Evolutionary conservation across 1,140 invertebrate species (phyloP).

Genomic region (Drosophila navojoa): DNA sequence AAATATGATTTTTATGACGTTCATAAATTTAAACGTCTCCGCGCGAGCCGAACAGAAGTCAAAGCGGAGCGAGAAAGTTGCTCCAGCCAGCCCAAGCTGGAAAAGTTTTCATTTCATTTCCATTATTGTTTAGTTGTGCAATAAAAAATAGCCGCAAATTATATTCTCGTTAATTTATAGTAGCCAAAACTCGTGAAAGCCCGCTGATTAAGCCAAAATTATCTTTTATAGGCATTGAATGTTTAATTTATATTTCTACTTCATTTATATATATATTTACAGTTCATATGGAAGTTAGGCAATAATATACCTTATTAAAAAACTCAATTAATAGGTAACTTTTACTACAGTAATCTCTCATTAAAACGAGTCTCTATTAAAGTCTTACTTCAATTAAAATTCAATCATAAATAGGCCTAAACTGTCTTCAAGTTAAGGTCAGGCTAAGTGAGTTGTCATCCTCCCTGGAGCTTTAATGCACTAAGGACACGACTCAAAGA

Average conservation of each 20-base stretch:
- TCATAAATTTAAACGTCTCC: constrained; percentile 75
- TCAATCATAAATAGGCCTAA: too few species aligned
- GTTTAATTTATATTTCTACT: too few species aligned
- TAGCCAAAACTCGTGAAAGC: background rate
- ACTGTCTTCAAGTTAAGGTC: too few species aligned
- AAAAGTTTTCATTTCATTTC: constrained; percentile 3
- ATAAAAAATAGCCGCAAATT: background rate
- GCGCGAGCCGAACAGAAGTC: background rate
- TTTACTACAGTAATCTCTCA: too few species aligned
- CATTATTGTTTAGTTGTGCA: too few species aligned
- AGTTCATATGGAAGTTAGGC: too few species aligned
- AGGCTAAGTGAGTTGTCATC: too few species aligned
- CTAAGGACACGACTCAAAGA: background rate
- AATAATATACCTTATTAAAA: too few species aligned
- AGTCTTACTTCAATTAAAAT: background rate
- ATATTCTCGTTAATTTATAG: background rate
- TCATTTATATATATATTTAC: too few species aligned
- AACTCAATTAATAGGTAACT: too few species aligned
- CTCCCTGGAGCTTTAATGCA: too few species aligned
- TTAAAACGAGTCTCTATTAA: too few species aligned
- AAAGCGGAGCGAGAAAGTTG: constrained; percentile 15
- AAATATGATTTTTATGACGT: constrained; percentile 73
- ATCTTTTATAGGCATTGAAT: background rate
- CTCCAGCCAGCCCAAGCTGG: background rate
- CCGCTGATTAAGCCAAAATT: background rate